Conservation (phyloP, 2,888 invertebrate genomes). For the Lepetodrilus schrolli region DNA sequence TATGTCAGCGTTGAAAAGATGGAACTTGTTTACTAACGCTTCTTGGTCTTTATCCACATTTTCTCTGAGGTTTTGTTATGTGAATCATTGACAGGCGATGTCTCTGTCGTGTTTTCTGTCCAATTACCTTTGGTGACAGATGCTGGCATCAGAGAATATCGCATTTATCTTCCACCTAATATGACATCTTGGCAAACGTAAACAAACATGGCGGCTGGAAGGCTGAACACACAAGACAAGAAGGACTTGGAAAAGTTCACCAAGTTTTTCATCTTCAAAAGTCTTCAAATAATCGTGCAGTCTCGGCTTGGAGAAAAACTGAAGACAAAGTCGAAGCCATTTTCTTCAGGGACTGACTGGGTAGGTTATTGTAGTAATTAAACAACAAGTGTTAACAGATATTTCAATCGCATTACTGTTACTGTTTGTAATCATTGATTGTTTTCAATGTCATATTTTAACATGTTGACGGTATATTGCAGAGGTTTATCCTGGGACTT, state of each 20-base stretch:
- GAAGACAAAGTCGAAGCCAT: slow-evolving; percentile 85
- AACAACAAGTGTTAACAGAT: too few relatives aligned
- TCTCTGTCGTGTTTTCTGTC: too few relatives aligned
- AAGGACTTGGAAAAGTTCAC: slow-evolving; percentile 92
- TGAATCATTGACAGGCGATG: too few relatives aligned
- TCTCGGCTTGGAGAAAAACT: slow-evolving; percentile 91
- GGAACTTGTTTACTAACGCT: too few relatives aligned
- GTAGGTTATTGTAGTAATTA: too few relatives aligned
- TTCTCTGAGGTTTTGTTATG: too few relatives aligned
- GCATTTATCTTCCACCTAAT: not conserved
- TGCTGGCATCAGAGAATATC: not conserved
- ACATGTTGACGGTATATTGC: not conserved
- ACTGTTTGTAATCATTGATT: too few relatives aligned
- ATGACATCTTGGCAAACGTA: slow-evolving; percentile 26
- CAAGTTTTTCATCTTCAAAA: slow-evolving; percentile 89
- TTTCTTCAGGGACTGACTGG: slow-evolving; percentile 88
- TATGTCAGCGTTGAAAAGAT: slow-evolving; percentile 13
- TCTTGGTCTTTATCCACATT: too few relatives aligned
- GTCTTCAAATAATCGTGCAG: slow-evolving; percentile 93
- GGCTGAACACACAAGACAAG: slow-evolving; percentile 71
- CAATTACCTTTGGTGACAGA: not conserved
- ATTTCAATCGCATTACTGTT: too few relatives aligned
- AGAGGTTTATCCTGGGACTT: not conserved
- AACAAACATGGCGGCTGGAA: slow-evolving; percentile 49
- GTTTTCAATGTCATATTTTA: not conserved